Conservation (phyloP, 1,140 invertebrate species). For the Cotesia vestalis region DNA sequence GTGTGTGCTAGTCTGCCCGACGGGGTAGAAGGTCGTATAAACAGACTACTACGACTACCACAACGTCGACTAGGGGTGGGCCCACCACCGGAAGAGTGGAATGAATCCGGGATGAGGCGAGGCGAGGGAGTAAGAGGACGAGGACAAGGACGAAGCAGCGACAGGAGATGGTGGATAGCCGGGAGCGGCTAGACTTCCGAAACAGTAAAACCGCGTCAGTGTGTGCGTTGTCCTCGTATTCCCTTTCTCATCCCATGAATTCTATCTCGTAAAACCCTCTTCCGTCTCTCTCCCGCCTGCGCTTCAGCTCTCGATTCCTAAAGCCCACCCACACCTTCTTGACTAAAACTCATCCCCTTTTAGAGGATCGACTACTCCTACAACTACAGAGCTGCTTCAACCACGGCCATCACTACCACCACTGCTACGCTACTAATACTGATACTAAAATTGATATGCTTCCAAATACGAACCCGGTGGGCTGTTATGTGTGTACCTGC, state of each 20-base stretch:
- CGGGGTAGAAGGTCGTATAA: slow-evolving; percentile 57
- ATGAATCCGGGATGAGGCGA: slow-evolving; percentile 23
- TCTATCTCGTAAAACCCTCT: not conserved
- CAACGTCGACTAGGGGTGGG: slow-evolving; percentile 12
- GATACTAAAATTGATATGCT: not conserved
- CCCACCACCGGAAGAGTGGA: slow-evolving; percentile 31
- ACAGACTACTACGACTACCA: slow-evolving; percentile 31
- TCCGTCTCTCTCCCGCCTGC: not conserved
- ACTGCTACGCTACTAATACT: slow-evolving; percentile 4
- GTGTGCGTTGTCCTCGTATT: slow-evolving; percentile 52
- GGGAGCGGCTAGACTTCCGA: slow-evolving; percentile 58
- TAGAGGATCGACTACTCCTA: slow-evolving; percentile 10
- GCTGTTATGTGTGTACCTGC: slow-evolving; percentile 36
- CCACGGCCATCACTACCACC: slow-evolving; percentile 6
- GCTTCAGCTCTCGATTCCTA: slow-evolving; percentile 14
- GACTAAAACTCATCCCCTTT: slow-evolving; percentile 22
- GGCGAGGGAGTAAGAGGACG: slow-evolving; percentile 12
- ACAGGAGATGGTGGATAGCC: slow-evolving; percentile 47
- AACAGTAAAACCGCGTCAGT: slow-evolving; percentile 56
- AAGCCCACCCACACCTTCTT: slow-evolving; percentile 20
- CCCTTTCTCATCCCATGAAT: slow-evolving; percentile 25
- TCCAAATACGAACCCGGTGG: not conserved
- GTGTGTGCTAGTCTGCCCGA: slow-evolving; percentile 54
- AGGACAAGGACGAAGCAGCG: slow-evolving; percentile 16
- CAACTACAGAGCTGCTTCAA: slow-evolving; percentile 4